Evolutionary conservation across 2,113 vertebrate species (phyloP), one percentile per base, ranked within the genome.

Genomic region (Dendropsophus ebraccatus): DNA sequence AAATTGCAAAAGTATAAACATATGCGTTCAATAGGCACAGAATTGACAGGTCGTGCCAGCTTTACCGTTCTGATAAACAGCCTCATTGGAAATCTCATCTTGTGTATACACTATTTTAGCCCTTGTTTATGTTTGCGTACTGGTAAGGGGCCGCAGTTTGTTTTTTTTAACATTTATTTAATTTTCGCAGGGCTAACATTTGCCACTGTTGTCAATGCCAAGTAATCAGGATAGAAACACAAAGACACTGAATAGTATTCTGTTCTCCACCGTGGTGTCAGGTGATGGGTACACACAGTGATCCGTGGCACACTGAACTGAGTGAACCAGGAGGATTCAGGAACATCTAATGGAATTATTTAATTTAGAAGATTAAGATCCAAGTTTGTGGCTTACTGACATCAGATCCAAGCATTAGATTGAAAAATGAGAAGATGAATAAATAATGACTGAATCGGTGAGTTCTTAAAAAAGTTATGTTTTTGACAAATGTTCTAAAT

Each of bases 121-220:
- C 11, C 16, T 76, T 84, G 83, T 77, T 84, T 84, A 75, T 84
- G 28, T 84, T 45, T 84, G 17, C 17, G 28, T 62, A 50, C 50
- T 10, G 37, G 25, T 28, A 41, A 77, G 69, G 35, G 32, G 37
- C 52, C 12, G 54, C 56, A 52, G 23, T 35, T 77, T 65, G 47
- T 84, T 84, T 85, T 67, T 60, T 67, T 28, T 77, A 37, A 28
- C 11, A 17, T 32, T 28, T 65, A 32, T 50, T 82, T 69, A 2
- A 30, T 69, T 62, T 35, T 49, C 54, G 54, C n/a, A 45, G 35
- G n/a, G 35, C 52, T 47, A 75, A 74, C 70, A 60, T 75, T 77
- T 65, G 2, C 35, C 23, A 41, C 19, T 10, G 30, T 4, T 21
- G 17, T 19, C 9, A 49, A 56, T 74, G 70, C 70, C 13, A 74